phyloP scores from a whole-genome alignment of 2,113 vertebrate species.

The Meleagris gallopavo region DNA sequence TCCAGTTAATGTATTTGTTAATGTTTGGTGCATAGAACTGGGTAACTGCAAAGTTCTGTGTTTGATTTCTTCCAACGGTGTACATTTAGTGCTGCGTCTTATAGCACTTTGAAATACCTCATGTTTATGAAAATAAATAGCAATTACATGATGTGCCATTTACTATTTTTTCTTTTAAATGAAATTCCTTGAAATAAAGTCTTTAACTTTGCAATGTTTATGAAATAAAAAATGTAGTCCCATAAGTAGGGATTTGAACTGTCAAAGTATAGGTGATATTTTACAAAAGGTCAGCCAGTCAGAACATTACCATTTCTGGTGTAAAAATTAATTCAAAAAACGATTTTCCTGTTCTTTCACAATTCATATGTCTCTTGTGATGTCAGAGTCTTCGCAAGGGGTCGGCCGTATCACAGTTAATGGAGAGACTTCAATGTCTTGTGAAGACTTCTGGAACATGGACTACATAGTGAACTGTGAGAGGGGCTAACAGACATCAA shows the following conservation, averaged over 20 bases:
- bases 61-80: conserved; percentile 89
- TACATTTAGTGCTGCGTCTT: conserved; percentile 99
- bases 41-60: conserved; percentile 94
- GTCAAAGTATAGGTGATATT: not conserved
- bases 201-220: not conserved
- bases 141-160: conserved; percentile 79
- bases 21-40: conserved; percentile 99
- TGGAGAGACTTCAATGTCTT: not conserved
- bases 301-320: not conserved
- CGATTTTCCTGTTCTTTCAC: not conserved
- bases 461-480: not conserved
- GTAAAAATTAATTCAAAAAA: not conserved
- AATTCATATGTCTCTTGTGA: not conserved
- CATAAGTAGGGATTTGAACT: not conserved
- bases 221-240: not conserved
- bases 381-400: not conserved
- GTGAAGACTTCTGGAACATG: not conserved
- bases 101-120: conserved; percentile 99
- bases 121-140: conserved; percentile 99
- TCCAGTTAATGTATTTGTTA: conserved; percentile 98
- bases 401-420: not conserved
- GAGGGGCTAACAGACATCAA: not conserved
- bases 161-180: conserved; percentile 64
- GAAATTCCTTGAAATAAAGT: conserved; percentile 3
- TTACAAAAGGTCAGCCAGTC: not conserved